Percentiles rank a stretch among this genome's conserved stretches.
These are phyloP conservation scores for Trileptium ribeirensis DNA, from an alignment of 2,888 invertebrate species.

Conservation along the genomic window DNA sequence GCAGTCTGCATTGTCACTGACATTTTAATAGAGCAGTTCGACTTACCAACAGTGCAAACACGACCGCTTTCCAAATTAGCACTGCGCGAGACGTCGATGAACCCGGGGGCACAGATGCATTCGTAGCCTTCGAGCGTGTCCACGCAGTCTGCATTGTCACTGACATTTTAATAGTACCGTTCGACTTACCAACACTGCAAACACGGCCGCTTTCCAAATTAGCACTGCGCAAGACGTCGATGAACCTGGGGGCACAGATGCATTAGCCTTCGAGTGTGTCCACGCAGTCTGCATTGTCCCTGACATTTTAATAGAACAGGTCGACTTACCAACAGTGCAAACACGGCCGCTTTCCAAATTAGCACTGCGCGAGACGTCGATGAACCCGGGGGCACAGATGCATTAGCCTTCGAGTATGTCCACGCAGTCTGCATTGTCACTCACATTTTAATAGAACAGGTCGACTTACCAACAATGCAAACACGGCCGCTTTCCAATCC, in stretches of 20 bases:
- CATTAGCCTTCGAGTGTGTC: too few relatives aligned
- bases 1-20: neutral
- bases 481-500: too few relatives aligned
- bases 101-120: slow-evolving; percentile 47
- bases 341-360: neutral
- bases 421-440: too few relatives aligned
- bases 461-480: too few relatives aligned
- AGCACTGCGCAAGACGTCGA: too few relatives aligned
- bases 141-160: slow-evolving; percentile 50
- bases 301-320: neutral
- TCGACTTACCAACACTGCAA: too few relatives aligned
- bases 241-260: too few relatives aligned
- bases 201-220: too few relatives aligned
- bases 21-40: too few relatives aligned
- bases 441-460: too few relatives aligned
- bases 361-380: neutral
- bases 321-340: neutral
- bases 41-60: slow-evolving; percentile 46
- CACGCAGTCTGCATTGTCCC: neutral
- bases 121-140: slow-evolving; percentile 48
- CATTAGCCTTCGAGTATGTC: too few relatives aligned
- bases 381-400: neutral
- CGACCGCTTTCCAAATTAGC: slow-evolving; percentile 49
- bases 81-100: slow-evolving; percentile 47
- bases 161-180: slow-evolving; percentile 46